Evolutionary conservation across 2,888 invertebrate species (phyloP).

Genomic region (Nemapogon koenigi): DNA sequence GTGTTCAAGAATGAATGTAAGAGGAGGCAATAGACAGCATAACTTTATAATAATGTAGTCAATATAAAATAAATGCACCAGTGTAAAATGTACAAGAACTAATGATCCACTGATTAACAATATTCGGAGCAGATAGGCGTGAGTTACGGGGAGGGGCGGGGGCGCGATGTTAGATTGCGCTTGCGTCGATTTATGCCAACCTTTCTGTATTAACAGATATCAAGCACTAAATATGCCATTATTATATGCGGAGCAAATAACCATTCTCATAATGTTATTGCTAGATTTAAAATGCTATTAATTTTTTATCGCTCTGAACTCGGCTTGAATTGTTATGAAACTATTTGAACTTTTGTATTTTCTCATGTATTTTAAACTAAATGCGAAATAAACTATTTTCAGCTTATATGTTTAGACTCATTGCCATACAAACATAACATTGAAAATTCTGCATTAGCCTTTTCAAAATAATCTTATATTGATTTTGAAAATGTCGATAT

Average conservation of each 20-base stretch:
- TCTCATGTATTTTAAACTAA: too few species aligned
- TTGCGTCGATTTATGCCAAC: conserved; percentile 53
- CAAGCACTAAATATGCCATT: conserved; percentile 62
- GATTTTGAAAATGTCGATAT: too few species aligned
- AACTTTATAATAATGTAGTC: background rate
- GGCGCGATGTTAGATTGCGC: conserved; percentile 54
- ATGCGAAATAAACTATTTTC: too few species aligned
- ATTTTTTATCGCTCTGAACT: conserved; percentile 19
- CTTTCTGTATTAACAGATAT: conserved; percentile 60
- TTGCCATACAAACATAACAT: too few species aligned
- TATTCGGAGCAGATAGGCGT: conserved; percentile 60
- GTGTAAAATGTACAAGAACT: conserved; percentile 37
- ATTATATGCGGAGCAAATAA: conserved; percentile 48
- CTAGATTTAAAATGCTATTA: conserved; percentile 20
- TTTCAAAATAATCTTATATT: too few species aligned
- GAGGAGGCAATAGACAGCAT: too few species aligned
- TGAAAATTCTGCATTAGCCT: too few species aligned
- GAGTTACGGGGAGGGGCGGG: conserved; percentile 48
- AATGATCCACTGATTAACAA: conserved; percentile 65
- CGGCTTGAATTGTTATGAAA: conserved; percentile 18
- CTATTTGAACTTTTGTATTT: conserved; percentile 14
- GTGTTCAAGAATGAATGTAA: too few species aligned
- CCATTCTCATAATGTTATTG: conserved; percentile 22
- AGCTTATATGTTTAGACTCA: too few species aligned
- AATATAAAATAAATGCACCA: conserved; percentile 16